Percentiles rank a stretch among this genome's conserved stretches.
Evolutionary conservation across 2,797 vertebrate species (phyloP).

Genomic region (Smutsia gigantea): DNA sequence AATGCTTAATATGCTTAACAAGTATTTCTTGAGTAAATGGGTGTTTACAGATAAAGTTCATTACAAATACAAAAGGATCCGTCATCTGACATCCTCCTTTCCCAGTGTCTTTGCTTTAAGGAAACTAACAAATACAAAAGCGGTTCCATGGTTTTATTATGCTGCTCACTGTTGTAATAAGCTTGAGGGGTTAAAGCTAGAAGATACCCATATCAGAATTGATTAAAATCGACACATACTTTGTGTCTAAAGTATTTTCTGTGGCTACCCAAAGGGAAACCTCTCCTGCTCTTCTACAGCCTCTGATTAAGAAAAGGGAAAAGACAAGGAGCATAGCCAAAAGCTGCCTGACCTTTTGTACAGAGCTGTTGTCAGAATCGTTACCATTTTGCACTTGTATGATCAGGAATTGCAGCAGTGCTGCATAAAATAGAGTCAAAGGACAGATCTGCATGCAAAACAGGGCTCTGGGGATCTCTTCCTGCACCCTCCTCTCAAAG

Average conservation of each 20-base stretch:
- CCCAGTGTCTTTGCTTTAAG: conserved; percentile 19
- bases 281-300: neutral
- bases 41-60: neutral
- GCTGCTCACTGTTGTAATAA: neutral
- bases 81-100: conserved; percentile 55
- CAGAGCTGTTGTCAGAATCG: conserved; percentile 64
- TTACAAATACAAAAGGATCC: conserved; percentile 19
- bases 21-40: conserved; percentile 19
- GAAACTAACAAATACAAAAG: conserved; percentile 33
- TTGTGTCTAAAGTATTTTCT: neutral
- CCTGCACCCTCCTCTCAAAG: neutral
- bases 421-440: conserved; percentile 55
- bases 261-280: neutral
- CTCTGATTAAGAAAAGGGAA: conserved; percentile 56
- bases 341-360: conserved; percentile 65
- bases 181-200: neutral
- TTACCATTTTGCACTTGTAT: conserved; percentile 49
- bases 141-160: neutral
- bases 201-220: conserved; percentile 41
- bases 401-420: conserved; percentile 52
- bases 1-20: neutral
- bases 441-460: conserved; percentile 61
- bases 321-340: conserved; percentile 50
- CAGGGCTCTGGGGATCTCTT: conserved; percentile 35
- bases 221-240: conserved; percentile 55